Evolutionary conservation across 1,140 invertebrate species (phyloP).

Genomic region (Trichomalopsis sarcophagae): DNA sequence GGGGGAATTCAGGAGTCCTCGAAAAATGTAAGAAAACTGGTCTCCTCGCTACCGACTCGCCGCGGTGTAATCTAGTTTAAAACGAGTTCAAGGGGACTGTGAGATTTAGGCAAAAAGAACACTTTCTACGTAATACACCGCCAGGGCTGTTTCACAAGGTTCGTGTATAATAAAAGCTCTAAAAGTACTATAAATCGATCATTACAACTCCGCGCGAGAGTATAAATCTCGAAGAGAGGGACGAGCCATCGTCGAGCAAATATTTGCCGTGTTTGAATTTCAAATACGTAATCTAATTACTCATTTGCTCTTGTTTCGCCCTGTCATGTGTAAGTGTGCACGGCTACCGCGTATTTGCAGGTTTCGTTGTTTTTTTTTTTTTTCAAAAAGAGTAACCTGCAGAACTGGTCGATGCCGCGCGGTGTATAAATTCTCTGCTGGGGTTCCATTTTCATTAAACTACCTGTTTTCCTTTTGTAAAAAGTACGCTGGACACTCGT

Average conservation of each 20-base stretch:
- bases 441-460: neutral
- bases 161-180: neutral
- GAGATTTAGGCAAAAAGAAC: slow-evolving; percentile 18
- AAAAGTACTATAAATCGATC: neutral
- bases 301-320: neutral
- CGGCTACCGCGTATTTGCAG: too few species aligned
- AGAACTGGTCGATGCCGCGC: neutral
- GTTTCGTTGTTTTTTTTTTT: too few species aligned
- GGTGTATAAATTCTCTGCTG: neutral
- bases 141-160: neutral
- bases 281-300: neutral
- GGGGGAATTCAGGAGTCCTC: neutral
- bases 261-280: neutral
- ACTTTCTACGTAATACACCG: neutral
- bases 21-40: slow-evolving; percentile 22
- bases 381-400: neutral
- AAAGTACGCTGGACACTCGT: neutral
- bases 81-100: slow-evolving; percentile 22
- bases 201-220: neutral
- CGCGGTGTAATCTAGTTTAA: slow-evolving; percentile 6
- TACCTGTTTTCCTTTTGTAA: neutral
- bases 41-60: neutral
- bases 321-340: neutral
- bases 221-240: neutral
- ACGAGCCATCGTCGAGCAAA: neutral